Evolutionary conservation across 2,888 invertebrate species (phyloP), one percentile per base, ranked within the genome.

Genomic region (Ypsolopha sequella): DNA sequence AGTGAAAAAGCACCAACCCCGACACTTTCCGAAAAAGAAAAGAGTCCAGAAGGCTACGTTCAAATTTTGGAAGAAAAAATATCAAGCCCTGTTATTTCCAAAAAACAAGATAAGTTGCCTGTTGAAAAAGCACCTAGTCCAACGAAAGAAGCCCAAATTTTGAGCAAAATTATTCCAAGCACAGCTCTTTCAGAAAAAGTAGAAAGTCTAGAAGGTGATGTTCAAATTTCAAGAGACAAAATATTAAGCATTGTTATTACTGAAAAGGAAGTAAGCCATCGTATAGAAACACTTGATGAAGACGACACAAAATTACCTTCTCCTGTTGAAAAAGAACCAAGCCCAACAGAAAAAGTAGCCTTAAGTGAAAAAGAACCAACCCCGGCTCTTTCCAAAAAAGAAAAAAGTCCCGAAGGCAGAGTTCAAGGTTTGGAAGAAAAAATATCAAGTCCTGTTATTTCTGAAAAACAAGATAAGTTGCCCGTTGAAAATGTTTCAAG

Each of bases 401-500:
- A 11, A 34, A 10, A 45, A 3, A 56, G 49, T 11, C 41, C 44
- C 11, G 41, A 41, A 0, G 53, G 55, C 6, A 8, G 13, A 39
- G 2, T n/a, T n/a, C 9, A 39, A 39, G 39, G 2, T n/a, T 9
- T n/a, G 10, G 53, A 51, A 1, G 50, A 53, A 0, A 54, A 57
- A 8, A 34, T 7, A 0, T 41, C 33, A 1, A 55, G 52, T 9
- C 55, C 55, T 2, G 9, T 41, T 0, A 39, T 36, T 3, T 2
- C 36, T 6, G 4, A 9, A 9, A 51, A 44, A 8, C 51, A 47
- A 0, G n/a, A n/a, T n/a, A n/a, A n/a, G n/a, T 48, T 41, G 11
- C 45, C 13, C 9, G 41, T 39, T 10, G 55, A 59, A 6, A 59
- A 58, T 38, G 51, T 46, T 24, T 50, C 56, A 6, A 57, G 58